phyloP scores from a whole-genome alignment of 2,797 vertebrate species.

The Coregonus ussuriensis region DNA sequence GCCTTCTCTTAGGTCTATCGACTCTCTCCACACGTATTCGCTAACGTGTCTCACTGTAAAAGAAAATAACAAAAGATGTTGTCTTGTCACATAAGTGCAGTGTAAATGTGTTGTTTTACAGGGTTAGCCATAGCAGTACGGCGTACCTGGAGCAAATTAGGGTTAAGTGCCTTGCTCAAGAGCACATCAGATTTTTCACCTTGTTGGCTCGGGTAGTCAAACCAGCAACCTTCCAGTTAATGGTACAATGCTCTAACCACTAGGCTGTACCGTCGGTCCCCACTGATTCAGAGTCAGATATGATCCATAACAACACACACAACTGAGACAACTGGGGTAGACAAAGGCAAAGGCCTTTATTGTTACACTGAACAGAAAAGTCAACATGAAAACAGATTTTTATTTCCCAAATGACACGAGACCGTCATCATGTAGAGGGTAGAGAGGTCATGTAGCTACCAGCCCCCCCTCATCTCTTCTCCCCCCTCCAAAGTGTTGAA shows the following conservation, averaged over 20 bases:
- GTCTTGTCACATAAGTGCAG: too few species aligned
- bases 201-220: too few species aligned
- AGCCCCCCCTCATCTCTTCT: conserved; percentile 50
- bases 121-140: too few species aligned
- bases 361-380: background rate
- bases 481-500: conserved; percentile 76
- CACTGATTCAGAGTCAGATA: conserved; percentile 10
- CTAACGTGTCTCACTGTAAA: conserved; percentile 28
- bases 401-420: conserved; percentile 39
- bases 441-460: conserved; percentile 77
- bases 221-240: too few species aligned
- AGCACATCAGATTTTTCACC: too few species aligned
- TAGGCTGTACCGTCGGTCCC: too few species aligned
- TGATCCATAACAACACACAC: conserved; percentile 3
- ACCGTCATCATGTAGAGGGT: conserved; percentile 46
- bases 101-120: too few species aligned
- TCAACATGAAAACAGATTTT: background rate
- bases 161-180: too few species aligned
- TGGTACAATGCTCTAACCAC: too few species aligned
- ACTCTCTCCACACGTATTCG: conserved; percentile 61
- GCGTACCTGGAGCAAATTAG: too few species aligned
- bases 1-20: conserved; percentile 68
- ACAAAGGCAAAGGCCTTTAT: background rate
- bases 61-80: conserved; percentile 1
- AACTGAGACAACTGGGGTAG: conserved; percentile 1